A percentile compares a stretch with the other conserved stretches of the same genome.
Conservation (phyloP, 2,888 invertebrate species). For the Brenthis ino region DNA sequence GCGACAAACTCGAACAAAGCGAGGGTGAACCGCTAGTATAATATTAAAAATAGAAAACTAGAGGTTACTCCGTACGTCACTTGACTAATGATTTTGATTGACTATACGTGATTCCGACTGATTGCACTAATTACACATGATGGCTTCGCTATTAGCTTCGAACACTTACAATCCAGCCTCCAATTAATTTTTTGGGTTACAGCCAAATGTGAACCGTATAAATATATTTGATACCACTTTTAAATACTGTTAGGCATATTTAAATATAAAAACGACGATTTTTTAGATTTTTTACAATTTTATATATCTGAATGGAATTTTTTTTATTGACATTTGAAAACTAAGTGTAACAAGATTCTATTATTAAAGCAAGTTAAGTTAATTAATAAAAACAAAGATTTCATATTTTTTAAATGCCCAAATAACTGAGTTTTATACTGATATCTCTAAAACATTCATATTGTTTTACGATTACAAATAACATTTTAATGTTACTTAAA, state of each 20-base stretch:
- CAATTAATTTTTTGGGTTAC: conserved; percentile 34
- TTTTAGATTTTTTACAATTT: neutral
- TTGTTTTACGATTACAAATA: too few relatives aligned
- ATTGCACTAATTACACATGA: conserved; percentile 30
- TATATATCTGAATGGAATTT: too few relatives aligned
- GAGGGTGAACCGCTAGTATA: too few relatives aligned
- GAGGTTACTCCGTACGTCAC: conserved; percentile 12
- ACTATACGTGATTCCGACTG: conserved; percentile 31
- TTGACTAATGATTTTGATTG: conserved; percentile 26
- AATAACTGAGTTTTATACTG: too few relatives aligned
- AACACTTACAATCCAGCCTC: conserved; percentile 20
- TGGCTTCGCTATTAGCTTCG: conserved; percentile 13
- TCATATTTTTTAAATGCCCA: too few relatives aligned
- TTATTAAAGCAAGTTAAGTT: too few relatives aligned
- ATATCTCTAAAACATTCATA: too few relatives aligned
- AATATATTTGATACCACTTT: conserved; percentile 3
- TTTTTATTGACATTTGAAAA: too few relatives aligned
- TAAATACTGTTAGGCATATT: neutral
- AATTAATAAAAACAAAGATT: too few relatives aligned
- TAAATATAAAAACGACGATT: neutral
- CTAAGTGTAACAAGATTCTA: too few relatives aligned
- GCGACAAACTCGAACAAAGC: too few relatives aligned
- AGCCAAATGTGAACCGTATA: conserved; percentile 28
- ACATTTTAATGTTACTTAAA: too few relatives aligned
- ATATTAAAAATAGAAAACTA: neutral